A percentile compares a stretch with the other conserved stretches of the same genome.
phyloP scores from a whole-genome alignment of 2,113 vertebrate species.

The Ceuthmochares aereus region DNA sequence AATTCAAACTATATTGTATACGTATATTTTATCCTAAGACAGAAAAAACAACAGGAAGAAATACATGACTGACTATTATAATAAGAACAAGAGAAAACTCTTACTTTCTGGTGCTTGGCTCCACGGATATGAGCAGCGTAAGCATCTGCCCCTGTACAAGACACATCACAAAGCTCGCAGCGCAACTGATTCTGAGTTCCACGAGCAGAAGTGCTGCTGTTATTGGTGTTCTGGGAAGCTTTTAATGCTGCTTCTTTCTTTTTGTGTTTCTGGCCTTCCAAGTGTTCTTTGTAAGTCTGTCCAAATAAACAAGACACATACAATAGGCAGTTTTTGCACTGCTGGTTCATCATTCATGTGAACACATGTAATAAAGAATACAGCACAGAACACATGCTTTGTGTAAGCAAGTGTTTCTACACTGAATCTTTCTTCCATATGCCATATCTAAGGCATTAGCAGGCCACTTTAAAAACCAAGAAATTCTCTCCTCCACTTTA shows the following conservation, averaged over 20 bases:
- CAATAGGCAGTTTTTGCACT: neutral
- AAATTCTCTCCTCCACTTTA: neutral
- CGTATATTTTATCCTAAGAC: neutral
- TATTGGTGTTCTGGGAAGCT: constrained; percentile 89
- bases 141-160: constrained; percentile 96
- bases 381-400: neutral
- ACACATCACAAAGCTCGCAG: constrained; percentile 97
- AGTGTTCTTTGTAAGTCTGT: constrained; percentile 98
- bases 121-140: constrained; percentile 98
- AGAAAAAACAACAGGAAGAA: neutral
- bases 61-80: neutral
- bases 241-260: constrained; percentile 97
- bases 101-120: constrained; percentile 98
- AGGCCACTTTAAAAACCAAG: neutral
- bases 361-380: neutral
- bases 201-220: constrained; percentile 82
- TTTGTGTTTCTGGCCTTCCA: constrained; percentile 99
- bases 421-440: neutral
- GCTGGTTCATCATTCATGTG: accelerated
- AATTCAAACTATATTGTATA: neutral
- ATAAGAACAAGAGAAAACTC: neutral
- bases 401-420: neutral
- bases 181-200: constrained; percentile 96
- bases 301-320: constrained; percentile 51
- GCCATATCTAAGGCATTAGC: neutral